phyloP scores from a whole-genome alignment of 2,797 vertebrate genomes.

The Sebastes itinus region DNA sequence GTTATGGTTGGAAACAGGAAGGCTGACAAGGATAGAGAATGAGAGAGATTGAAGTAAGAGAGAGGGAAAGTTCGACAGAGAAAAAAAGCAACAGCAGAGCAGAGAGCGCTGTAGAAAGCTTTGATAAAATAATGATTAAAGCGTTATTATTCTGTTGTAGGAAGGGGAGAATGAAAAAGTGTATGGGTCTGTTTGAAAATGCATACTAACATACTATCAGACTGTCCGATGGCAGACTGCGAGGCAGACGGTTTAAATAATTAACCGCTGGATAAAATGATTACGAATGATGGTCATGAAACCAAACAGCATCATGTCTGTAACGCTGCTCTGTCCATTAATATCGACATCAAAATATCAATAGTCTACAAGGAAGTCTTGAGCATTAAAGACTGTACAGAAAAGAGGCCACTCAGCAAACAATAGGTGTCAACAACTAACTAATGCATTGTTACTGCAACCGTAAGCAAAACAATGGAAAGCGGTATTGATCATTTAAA shows the following conservation, averaged over 20 bases:
- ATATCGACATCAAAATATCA: not conserved
- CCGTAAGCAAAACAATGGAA: constrained; percentile 21
- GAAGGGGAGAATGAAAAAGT: not conserved
- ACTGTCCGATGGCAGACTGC: not conserved
- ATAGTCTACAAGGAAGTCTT: not conserved
- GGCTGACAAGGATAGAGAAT: not conserved
- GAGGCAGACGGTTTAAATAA: not conserved
- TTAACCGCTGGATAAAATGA: not conserved
- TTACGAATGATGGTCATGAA: not conserved
- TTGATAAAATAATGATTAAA: constrained; percentile 22
- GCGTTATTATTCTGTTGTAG: not conserved
- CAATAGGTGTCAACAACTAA: constrained; percentile 4
- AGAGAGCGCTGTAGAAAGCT: not conserved
- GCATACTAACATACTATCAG: not conserved
- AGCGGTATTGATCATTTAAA: constrained; percentile 34
- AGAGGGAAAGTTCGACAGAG: not conserved
- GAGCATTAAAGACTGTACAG: not conserved
- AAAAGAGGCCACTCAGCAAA: constrained; percentile 18
- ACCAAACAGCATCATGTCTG: not conserved
- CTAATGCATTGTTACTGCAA: constrained; percentile 27
- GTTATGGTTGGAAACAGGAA: constrained; percentile 7
- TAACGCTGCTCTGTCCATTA: not conserved
- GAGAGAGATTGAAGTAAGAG: not conserved
- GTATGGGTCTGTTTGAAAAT: not conserved
- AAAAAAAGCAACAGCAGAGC: not conserved